Conservation (phyloP, 2,113 vertebrate genomes). For the Glareola pratincola region DNA sequence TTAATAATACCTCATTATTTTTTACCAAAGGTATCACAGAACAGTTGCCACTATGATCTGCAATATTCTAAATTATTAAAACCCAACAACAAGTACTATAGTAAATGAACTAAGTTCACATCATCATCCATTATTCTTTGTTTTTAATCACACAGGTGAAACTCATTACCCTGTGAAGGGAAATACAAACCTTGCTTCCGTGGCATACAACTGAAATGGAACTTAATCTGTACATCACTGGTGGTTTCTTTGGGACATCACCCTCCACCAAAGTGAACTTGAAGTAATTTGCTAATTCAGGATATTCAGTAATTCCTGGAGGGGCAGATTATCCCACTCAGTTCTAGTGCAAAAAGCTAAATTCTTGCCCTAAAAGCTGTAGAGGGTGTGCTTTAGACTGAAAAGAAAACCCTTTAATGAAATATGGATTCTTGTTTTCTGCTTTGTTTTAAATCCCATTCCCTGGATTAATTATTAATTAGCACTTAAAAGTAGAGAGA, state of each 20-base stretch:
- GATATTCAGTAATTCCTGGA: background rate
- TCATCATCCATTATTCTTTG: conserved; percentile 19
- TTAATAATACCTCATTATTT: conserved; percentile 8
- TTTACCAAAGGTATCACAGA: conserved; percentile 7
- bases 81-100: background rate
- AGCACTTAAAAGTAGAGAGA: background rate
- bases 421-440: background rate
- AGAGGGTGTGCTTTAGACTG: background rate
- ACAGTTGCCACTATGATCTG: background rate
- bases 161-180: conserved; percentile 1
- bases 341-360: background rate
- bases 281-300: background rate
- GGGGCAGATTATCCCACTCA: background rate
- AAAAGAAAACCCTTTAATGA: background rate
- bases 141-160: conserved; percentile 55
- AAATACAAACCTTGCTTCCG: background rate
- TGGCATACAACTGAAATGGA: background rate
- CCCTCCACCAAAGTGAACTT: background rate
- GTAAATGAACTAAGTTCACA: conserved; percentile 28
- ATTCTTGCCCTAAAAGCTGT: background rate
- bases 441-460: conserved; percentile 10
- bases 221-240: background rate
- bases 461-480: conserved; percentile 40
- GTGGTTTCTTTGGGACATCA: background rate
- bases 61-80: conserved; percentile 51